These are phyloP conservation scores for Glaucopsyche alexis DNA, from an alignment of 2,888 invertebrate genomes.

Conservation along the genomic window DNA sequence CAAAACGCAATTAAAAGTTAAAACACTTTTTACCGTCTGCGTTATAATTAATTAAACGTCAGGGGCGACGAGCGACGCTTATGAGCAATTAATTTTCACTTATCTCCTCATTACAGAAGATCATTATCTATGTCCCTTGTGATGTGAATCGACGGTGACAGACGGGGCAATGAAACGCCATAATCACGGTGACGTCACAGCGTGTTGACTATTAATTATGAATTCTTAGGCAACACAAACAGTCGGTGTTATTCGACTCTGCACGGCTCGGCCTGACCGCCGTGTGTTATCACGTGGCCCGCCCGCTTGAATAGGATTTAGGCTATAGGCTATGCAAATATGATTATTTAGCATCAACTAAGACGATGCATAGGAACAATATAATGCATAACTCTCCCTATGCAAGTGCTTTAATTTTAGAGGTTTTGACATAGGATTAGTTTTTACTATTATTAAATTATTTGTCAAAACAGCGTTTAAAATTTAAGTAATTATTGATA, in stretches of 20 bases:
- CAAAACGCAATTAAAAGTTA: constrained; percentile 10
- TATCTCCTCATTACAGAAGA: constrained; percentile 47
- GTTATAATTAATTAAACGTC: constrained; percentile 24
- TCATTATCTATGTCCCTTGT: constrained; percentile 38
- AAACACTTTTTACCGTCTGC: constrained; percentile 27
- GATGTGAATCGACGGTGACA: constrained; percentile 39
- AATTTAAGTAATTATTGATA: no score
- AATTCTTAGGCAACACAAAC: constrained; percentile 66
- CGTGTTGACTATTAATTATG: constrained; percentile 76
- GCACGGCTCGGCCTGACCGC: constrained; percentile 40
- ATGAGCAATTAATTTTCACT: constrained; percentile 55
- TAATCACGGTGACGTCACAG: constrained; percentile 51
- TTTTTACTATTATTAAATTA: no score
- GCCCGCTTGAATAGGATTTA: constrained; percentile 1
- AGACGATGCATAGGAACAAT: not conserved
- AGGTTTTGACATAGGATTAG: no score
- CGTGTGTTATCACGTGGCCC: not conserved
- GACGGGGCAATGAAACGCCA: constrained; percentile 53
- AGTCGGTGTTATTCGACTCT: constrained; percentile 69
- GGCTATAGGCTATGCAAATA: constrained; percentile 21
- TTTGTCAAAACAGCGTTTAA: no score
- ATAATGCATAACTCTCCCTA: not conserved
- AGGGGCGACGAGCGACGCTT: constrained; percentile 9
- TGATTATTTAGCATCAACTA: not conserved
- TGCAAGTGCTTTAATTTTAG: no score